phyloP scores from a whole-genome alignment of 1,140 invertebrate species.

The Magallana ariakensis region DNA sequence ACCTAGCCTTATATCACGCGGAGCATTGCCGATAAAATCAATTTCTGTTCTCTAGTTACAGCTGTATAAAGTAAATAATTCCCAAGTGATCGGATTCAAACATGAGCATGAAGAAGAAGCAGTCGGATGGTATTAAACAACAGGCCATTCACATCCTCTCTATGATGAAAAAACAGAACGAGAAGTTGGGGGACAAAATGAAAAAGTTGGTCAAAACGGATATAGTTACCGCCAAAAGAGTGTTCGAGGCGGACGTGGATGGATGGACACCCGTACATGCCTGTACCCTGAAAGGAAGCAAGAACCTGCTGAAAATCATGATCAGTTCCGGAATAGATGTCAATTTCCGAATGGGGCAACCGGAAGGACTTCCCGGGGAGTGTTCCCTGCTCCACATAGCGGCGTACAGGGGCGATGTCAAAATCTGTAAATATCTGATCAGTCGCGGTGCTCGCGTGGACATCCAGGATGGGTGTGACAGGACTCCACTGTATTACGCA shows the following conservation, averaged over 20 bases:
- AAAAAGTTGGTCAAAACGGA: conserved; percentile 68
- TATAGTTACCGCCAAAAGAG: conserved; percentile 52
- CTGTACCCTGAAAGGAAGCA: conserved; percentile 66
- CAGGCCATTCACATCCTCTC: conserved; percentile 60
- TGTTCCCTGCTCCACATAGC: conserved; percentile 69
- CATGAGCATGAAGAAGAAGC: conserved; percentile 9
- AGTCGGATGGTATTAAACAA: not conserved
- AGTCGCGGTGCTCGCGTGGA: conserved; percentile 64
- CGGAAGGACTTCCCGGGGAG: conserved; percentile 64
- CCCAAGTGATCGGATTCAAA: not conserved
- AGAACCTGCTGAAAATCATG: conserved; percentile 69
- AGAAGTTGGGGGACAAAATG: conserved; percentile 61
- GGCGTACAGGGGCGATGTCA: conserved; percentile 63
- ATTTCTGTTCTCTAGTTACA: not conserved
- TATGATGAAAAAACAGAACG: conserved; percentile 62
- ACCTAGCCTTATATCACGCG: too few species aligned
- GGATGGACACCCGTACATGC: conserved; percentile 75
- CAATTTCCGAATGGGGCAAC: conserved; percentile 69
- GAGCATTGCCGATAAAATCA: not conserved
- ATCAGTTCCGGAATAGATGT: conserved; percentile 66
- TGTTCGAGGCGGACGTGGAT: conserved; percentile 65
- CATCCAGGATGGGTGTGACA: conserved; percentile 61
- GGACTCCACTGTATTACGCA: conserved; percentile 66
- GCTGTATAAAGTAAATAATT: not conserved
- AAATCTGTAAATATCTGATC: conserved; percentile 64